These are phyloP conservation scores for Chorisops tibialis DNA, from an alignment of 2,888 invertebrate species.

Conservation along the genomic window DNA sequence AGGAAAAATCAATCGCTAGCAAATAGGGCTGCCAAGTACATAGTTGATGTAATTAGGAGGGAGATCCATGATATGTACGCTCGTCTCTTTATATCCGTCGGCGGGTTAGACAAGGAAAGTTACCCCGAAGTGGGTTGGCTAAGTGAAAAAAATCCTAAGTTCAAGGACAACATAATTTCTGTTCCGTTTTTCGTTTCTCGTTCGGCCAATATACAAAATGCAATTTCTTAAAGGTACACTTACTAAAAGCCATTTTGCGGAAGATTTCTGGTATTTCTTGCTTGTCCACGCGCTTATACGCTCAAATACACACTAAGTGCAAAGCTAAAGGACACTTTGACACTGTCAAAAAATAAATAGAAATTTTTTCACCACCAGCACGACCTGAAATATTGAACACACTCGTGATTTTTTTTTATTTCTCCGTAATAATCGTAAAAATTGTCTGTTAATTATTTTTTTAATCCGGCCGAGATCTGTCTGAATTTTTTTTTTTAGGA, in stretches of 20 bases:
- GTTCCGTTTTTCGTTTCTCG: constrained; percentile 2
- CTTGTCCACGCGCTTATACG: background rate
- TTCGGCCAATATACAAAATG: too few relatives aligned
- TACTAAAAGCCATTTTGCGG: constrained; percentile 32
- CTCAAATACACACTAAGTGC: background rate
- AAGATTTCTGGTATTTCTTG: background rate
- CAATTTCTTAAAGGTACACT: constrained; percentile 17
- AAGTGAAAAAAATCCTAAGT: constrained; percentile 6
- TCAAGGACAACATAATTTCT: constrained; percentile 25
- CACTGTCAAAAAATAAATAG: too few relatives aligned
- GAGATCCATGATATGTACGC: background rate
- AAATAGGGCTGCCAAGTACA: background rate
- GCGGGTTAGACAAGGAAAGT: background rate
- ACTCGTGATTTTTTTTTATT: too few relatives aligned
- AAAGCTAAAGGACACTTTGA: too few relatives aligned
- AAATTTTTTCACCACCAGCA: background rate
- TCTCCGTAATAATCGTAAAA: too few relatives aligned
- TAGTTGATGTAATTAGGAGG: constrained; percentile 3
- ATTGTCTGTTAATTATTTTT: too few relatives aligned
- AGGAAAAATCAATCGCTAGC: constrained; percentile 10
- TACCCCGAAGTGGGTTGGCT: background rate
- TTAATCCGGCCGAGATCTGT: too few relatives aligned
- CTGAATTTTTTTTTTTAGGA: too few relatives aligned
- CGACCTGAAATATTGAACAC: background rate
- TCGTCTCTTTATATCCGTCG: background rate